phyloP scores from a whole-genome alignment of 2,797 vertebrate species.

The Epinephelus awoara region DNA sequence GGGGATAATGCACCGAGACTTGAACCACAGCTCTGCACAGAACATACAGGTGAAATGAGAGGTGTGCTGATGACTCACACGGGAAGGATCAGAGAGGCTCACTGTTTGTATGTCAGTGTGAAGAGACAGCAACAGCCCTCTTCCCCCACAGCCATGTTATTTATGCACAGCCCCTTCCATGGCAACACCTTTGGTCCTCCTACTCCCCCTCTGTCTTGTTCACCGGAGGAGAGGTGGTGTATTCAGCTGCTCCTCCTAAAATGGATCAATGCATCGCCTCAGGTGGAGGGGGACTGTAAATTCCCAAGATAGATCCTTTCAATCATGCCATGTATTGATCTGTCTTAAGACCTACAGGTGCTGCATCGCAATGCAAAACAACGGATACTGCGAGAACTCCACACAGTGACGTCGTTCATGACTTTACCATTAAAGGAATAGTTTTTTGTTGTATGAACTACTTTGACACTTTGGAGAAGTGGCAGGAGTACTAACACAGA shows the following conservation, averaged over 20 bases:
- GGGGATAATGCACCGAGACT: conserved; percentile 17
- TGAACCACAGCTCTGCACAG: background rate
- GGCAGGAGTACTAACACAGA: no score
- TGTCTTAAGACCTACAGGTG: conserved; percentile 11
- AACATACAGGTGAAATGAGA: conserved; percentile 40
- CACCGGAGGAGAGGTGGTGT: conserved; percentile 25
- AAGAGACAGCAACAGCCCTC: conserved; percentile 5
- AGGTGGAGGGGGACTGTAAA: conserved; percentile 20
- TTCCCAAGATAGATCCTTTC: conserved; percentile 24
- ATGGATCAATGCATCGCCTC: conserved; percentile 23
- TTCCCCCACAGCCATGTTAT: conserved; percentile 24
- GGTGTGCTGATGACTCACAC: conserved; percentile 21
- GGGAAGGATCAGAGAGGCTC: conserved; percentile 46
- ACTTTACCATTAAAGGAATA: no score
- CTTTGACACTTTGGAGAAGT: no score
- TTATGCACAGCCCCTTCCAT: conserved; percentile 40
- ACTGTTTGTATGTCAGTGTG: conserved; percentile 41
- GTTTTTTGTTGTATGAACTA: no score
- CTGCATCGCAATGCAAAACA: conserved; percentile 12
- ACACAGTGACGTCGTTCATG: background rate
- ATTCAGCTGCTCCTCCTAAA: conserved; percentile 33
- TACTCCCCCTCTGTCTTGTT: conserved; percentile 22
- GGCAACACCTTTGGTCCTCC: conserved; percentile 39
- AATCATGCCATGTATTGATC: conserved; percentile 41
- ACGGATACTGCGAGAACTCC: background rate